These are phyloP conservation scores for Micoletzkya japonica DNA, from an alignment of 2,888 invertebrate genomes.

Conservation along the genomic window DNA sequence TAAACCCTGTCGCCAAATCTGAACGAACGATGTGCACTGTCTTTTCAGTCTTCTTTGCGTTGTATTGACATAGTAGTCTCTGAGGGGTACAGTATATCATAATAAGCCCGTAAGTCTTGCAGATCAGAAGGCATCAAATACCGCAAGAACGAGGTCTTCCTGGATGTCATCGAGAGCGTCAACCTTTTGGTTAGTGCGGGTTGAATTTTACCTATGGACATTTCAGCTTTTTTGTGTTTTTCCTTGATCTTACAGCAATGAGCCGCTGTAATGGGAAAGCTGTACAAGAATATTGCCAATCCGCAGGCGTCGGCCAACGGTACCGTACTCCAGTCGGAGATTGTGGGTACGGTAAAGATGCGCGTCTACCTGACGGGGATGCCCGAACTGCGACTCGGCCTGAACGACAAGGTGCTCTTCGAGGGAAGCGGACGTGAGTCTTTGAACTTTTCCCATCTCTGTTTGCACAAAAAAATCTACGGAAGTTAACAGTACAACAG, in stretches of 20 bases:
- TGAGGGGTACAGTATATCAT: no score
- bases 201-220: no score
- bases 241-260: not conserved
- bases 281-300: not conserved
- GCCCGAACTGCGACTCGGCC: conserved; percentile 91
- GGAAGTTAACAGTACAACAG: no score
- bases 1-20: no score
- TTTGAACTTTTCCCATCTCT: conserved; percentile 12
- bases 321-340: conserved; percentile 92
- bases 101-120: no score
- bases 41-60: no score
- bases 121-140: conserved; percentile 93
- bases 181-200: conserved; percentile 77
- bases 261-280: not conserved
- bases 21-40: no score
- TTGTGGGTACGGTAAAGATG: conserved; percentile 98
- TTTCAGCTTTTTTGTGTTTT: not conserved
- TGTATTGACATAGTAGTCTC: no score
- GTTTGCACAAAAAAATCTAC: no score
- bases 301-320: conserved; percentile 85
- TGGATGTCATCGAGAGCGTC: conserved; percentile 97
- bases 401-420: conserved; percentile 95
- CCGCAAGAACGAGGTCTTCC: conserved; percentile 96
- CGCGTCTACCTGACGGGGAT: conserved; percentile 95
- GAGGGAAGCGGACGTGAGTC: conserved; percentile 83